These are phyloP conservation scores for Rhinoraja longicauda DNA, from an alignment of 2,797 vertebrate species.

Conservation along the genomic window DNA sequence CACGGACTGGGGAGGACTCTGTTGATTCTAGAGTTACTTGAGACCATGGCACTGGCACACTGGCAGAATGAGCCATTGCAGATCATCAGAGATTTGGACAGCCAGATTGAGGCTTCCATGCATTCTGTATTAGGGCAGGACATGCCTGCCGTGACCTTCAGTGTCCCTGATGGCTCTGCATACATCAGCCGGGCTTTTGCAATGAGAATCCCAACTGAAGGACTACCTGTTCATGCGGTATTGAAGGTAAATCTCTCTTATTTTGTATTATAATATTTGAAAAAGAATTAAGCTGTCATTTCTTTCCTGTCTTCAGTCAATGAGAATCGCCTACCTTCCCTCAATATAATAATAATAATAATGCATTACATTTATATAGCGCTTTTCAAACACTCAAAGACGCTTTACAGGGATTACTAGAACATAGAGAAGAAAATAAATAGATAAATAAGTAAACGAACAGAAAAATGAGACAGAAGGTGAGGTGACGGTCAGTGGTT, in stretches of 20 bases:
- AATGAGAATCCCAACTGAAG: slow-evolving; percentile 73
- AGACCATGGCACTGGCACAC: slow-evolving; percentile 53
- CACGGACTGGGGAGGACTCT: slow-evolving; percentile 69
- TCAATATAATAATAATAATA: too few relatives aligned
- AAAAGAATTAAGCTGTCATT: neutral
- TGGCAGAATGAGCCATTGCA: slow-evolving; percentile 66
- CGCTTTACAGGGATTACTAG: too few relatives aligned
- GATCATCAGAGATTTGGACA: slow-evolving; percentile 66
- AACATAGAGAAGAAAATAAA: too few relatives aligned
- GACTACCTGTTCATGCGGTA: slow-evolving; percentile 60
- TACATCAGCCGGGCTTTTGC: slow-evolving; percentile 80
- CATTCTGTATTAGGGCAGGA: slow-evolving; percentile 70
- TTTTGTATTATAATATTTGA: neutral
- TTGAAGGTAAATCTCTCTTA: slow-evolving; percentile 72
- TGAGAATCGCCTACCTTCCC: neutral
- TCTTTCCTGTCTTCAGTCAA: neutral
- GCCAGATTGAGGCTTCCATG: slow-evolving; percentile 89
- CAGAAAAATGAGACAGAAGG: too few relatives aligned
- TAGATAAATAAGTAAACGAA: too few relatives aligned
- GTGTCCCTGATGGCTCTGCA: slow-evolving; percentile 78
- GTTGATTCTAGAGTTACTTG: slow-evolving; percentile 63
- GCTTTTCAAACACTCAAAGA: too few relatives aligned
- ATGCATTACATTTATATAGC: too few relatives aligned
- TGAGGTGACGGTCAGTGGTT: too few relatives aligned
- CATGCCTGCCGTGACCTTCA: slow-evolving; percentile 51